Percentiles rank a stretch among this genome's conserved stretches.
These are phyloP conservation scores for Caiman crocodilus DNA, from an alignment of 2,797 vertebrate species.

Conservation along the genomic window DNA sequence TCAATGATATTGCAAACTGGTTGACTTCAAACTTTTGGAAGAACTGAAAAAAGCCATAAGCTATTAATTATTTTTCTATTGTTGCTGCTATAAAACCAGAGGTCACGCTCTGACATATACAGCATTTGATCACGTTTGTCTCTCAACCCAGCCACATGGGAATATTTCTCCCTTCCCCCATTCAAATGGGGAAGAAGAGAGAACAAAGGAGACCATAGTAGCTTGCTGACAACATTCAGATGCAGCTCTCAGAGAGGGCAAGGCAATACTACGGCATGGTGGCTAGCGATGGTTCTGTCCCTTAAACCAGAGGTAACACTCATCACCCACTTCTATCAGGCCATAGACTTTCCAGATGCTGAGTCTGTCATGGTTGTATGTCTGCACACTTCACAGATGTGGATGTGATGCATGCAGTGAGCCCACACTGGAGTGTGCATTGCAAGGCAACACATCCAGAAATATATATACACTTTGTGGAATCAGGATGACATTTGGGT, in stretches of 20 bases:
- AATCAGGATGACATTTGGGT: background rate
- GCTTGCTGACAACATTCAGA: background rate
- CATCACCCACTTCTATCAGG: background rate
- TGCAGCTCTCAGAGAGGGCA: background rate
- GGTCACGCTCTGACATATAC: background rate
- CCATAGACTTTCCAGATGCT: background rate
- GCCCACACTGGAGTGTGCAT: background rate
- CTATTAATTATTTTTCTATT: accelerated
- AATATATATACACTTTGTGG: background rate
- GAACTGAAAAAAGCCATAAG: background rate
- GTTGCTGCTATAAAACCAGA: background rate
- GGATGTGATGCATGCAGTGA: background rate
- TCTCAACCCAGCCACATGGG: accelerated
- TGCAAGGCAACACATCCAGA: background rate
- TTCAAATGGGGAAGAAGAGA: accelerated
- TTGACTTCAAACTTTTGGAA: background rate
- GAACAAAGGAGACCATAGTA: background rate
- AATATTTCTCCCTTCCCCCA: background rate
- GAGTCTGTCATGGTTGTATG: background rate
- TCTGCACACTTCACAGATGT: background rate
- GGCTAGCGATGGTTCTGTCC: background rate
- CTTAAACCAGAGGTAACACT: background rate
- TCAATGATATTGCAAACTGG: accelerated
- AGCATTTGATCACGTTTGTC: background rate
- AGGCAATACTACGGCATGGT: background rate